Evolutionary conservation across 2,797 vertebrate genomes (phyloP), one percentile per base, ranked within the genome.

Genomic region (Xenops minutus): DNA sequence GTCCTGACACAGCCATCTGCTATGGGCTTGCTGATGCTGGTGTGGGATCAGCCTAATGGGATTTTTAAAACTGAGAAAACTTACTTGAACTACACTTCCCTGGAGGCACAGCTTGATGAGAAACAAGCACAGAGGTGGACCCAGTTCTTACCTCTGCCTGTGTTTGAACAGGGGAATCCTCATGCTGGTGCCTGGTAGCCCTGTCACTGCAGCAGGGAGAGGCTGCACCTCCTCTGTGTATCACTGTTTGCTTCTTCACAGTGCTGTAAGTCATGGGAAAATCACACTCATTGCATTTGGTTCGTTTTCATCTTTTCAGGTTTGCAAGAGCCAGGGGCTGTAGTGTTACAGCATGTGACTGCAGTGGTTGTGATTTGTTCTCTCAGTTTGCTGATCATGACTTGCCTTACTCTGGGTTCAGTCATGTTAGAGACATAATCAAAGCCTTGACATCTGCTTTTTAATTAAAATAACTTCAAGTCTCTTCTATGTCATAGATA

Each of bases 131-230:
- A 39, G 37, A 52, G 69, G 16, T 18, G 32, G 22, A 41, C 16
- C 18, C 63, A 26, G 1, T n/a, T 43, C 52, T 62, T n/a, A 8
- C 6, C 32, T 21, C 3, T 34, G 6, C 0, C 30, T 27, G 21
- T 58, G 6, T 72, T 23, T 59, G 34, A 56, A 29, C 13, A 56
- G 34, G 26, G 41, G 32, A 41, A 6, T 79, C 39, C 32, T 83
- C 1, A 0, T 3, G 1, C 3, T 43, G 64, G 37, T 79, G 34
- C n/a, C 43, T 79, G 52, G 21, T 10, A 29, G 48, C 18, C 43
- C 61, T 56, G 29, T 7, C 0, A 1, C 29, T 66, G 7, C 2
- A 7, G 32, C 5, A 48, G n/a, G 20, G 49, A 41, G 41, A 41
- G 30, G 43, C 15, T 73, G 54, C 14, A 21, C 78, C n/a, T 83